phyloP scores from a whole-genome alignment of 2,797 vertebrate species.

The Sebastes cheni region DNA sequence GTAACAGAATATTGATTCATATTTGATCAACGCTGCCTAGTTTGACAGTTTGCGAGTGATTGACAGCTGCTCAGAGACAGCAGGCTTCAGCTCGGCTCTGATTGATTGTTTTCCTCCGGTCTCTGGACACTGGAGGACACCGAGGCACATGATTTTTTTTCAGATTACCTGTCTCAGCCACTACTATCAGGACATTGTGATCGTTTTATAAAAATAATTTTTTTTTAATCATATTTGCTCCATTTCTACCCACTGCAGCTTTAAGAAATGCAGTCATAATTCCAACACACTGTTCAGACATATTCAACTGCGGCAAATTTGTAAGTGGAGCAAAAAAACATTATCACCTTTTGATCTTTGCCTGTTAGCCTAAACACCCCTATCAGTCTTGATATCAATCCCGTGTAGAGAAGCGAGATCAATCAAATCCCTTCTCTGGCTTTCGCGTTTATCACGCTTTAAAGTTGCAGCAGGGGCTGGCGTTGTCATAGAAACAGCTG shows the following conservation, averaged over 20 bases:
- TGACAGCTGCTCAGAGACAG: too few relatives aligned
- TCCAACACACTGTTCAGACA: conserved; percentile 12
- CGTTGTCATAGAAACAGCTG: conserved; percentile 85
- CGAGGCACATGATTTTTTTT: too few relatives aligned
- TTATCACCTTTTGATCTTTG: conserved; percentile 58
- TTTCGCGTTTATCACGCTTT: conserved; percentile 75
- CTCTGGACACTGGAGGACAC: too few relatives aligned
- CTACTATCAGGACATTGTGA: rapidly evolving
- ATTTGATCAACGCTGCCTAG: too few relatives aligned
- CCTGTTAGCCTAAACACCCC: conserved; percentile 51
- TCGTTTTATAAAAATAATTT: too few relatives aligned
- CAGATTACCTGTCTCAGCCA: too few relatives aligned
- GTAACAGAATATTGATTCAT: too few relatives aligned
- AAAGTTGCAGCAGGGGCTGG: conserved; percentile 72
- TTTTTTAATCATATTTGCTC: too few relatives aligned
- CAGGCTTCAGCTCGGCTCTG: too few relatives aligned
- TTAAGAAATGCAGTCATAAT: background rate
- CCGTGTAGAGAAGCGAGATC: conserved; percentile 63
- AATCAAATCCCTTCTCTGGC: conserved; percentile 81
- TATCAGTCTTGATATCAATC: conserved; percentile 53
- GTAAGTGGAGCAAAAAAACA: conserved; percentile 27
- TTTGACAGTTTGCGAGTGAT: too few relatives aligned
- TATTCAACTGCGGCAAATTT: conserved; percentile 26
- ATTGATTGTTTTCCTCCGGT: too few relatives aligned
- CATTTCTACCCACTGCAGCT: too few relatives aligned